Conservation (phyloP, 2,113 vertebrate genomes). For the Carollia perspicillata region DNA sequence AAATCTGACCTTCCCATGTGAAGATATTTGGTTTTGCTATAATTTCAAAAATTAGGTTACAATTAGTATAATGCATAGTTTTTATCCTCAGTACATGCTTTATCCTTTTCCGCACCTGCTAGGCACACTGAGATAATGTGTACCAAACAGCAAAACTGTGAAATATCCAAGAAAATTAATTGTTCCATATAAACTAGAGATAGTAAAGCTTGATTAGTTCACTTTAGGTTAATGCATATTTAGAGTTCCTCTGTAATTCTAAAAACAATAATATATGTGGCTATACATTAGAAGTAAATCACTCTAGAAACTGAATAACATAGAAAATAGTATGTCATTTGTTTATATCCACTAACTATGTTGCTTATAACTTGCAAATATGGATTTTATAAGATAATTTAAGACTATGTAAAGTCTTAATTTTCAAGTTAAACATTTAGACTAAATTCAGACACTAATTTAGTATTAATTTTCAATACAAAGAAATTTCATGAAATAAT, state of each 20-base stretch:
- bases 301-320: slow-evolving; percentile 20
- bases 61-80: slow-evolving; percentile 37
- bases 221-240: slow-evolving; percentile 65
- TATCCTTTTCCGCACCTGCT: slow-evolving; percentile 40
- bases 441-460: not conserved
- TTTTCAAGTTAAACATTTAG: slow-evolving; percentile 46
- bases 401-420: not conserved
- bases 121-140: slow-evolving; percentile 49
- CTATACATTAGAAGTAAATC: slow-evolving; percentile 57
- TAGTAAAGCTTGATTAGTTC: slow-evolving; percentile 61
- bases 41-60: slow-evolving; percentile 28
- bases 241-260: slow-evolving; percentile 38
- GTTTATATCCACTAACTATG: slow-evolving; percentile 42
- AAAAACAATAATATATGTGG: slow-evolving; percentile 44
- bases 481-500: not conserved
- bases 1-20: slow-evolving; percentile 10
- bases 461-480: not conserved
- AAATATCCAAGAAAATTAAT: slow-evolving; percentile 63
- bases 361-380: not conserved
- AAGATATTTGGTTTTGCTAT: slow-evolving; percentile 8
- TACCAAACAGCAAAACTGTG: slow-evolving; percentile 40
- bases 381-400: not conserved
- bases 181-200: slow-evolving; percentile 64
- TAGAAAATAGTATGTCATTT: slow-evolving; percentile 7
- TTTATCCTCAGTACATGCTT: not conserved